Percentiles rank a stretch among this genome's conserved stretches.
phyloP scores from a whole-genome alignment of 2,797 vertebrate species.

The Sebastes elongatus region DNA sequence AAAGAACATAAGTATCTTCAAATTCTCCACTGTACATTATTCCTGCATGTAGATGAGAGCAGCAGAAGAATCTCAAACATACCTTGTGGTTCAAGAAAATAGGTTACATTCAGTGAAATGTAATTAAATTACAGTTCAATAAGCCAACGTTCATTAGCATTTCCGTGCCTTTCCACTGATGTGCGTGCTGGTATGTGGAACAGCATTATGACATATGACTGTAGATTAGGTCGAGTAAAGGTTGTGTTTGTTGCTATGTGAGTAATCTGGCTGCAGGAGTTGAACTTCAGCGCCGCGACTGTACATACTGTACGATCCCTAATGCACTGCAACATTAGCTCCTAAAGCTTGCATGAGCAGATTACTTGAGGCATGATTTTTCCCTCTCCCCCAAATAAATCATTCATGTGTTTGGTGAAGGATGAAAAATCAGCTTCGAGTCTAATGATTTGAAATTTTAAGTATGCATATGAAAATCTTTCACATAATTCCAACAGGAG shows the following conservation, averaged over 20 bases:
- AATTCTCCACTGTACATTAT: background rate
- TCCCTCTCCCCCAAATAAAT: slow-evolving; percentile 14
- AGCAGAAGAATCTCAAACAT: background rate
- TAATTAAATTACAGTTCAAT: slow-evolving; percentile 1
- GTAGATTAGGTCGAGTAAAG: slow-evolving; percentile 19
- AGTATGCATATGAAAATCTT: background rate
- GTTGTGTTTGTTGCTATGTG: slow-evolving; percentile 4
- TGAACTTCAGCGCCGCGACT: background rate
- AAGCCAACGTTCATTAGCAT: background rate
- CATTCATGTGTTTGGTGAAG: slow-evolving; percentile 8
- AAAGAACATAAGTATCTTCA: background rate
- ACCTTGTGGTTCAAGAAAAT: background rate
- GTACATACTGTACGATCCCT: background rate
- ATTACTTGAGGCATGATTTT: background rate
- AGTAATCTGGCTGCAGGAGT: slow-evolving; percentile 10
- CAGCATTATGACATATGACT: background rate
- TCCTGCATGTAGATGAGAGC: background rate
- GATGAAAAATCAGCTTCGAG: background rate
- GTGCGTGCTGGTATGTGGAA: background rate
- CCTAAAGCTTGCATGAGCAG: background rate
- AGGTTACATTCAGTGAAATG: slow-evolving; percentile 12
- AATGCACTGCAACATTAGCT: background rate
- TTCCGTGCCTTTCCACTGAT: background rate
- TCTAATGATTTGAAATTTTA: slow-evolving; percentile 11
- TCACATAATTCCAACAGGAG: background rate